Evolutionary conservation across 2,797 vertebrate species (phyloP).

Genomic region (Pelodytes ibericus): DNA sequence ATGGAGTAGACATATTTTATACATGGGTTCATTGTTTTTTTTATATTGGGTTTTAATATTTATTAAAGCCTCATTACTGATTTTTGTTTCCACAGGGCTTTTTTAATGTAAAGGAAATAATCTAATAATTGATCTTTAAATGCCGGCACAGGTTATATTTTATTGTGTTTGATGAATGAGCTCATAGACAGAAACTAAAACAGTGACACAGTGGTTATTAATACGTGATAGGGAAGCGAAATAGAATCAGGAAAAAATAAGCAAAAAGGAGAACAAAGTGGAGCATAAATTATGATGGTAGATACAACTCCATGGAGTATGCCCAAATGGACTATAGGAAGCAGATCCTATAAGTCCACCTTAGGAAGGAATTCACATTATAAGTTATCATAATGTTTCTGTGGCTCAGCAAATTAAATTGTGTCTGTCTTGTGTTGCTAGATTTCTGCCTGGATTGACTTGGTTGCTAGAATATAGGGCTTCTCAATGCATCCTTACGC

Average conservation of each 20-base stretch:
- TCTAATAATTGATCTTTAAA: background rate
- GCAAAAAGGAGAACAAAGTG: background rate
- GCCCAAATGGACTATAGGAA: too few relatives aligned
- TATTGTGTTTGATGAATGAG: background rate
- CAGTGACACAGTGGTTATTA: background rate
- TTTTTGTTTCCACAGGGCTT: background rate
- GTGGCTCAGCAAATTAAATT: too few relatives aligned
- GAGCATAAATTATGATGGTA: too few relatives aligned
- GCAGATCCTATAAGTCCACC: too few relatives aligned
- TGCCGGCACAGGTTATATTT: background rate
- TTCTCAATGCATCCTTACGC: too few relatives aligned
- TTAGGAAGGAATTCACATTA: too few relatives aligned
- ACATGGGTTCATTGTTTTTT: slow-evolving; percentile 55
- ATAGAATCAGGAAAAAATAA: background rate
- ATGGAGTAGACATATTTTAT: slow-evolving; percentile 57
- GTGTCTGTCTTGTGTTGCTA: too few relatives aligned
- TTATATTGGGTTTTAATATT: slow-evolving; percentile 61
- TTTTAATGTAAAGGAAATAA: background rate
- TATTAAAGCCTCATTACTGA: slow-evolving; percentile 19
- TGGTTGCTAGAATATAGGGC: too few relatives aligned
- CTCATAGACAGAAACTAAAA: background rate
- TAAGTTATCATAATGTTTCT: too few relatives aligned
- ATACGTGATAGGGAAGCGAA: background rate
- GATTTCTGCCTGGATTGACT: too few relatives aligned
- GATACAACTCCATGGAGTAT: too few relatives aligned